These are phyloP conservation scores for Myotis lucifugus DNA, from an alignment of 2,113 vertebrate species.

Conservation along the genomic window DNA sequence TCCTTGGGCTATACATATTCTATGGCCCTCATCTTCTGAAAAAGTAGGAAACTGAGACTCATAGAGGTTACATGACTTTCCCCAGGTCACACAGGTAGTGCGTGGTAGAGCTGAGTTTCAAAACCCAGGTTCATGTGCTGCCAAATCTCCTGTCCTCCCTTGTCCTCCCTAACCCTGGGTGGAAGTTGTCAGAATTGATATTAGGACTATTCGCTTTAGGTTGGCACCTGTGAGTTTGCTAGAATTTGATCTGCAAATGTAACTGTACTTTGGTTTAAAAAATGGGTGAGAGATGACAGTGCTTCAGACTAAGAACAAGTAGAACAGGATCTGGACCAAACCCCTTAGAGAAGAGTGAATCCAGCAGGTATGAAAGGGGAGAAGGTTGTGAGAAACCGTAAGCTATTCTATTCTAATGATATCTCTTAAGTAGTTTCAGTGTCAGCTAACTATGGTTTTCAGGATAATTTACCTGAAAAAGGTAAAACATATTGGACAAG, in stretches of 20 bases:
- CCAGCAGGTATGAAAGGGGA: background rate
- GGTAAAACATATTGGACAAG: background rate
- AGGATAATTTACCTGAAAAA: background rate
- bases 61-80: background rate
- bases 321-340: background rate
- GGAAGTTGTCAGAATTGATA: background rate
- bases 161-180: background rate
- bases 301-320: background rate
- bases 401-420: background rate
- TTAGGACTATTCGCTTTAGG: background rate
- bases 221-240: background rate
- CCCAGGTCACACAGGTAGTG: background rate
- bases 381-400: background rate
- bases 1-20: background rate
- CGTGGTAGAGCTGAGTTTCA: background rate
- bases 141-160: background rate
- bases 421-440: background rate
- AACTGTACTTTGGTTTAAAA: background rate
- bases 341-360: background rate
- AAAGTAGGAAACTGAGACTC: background rate
- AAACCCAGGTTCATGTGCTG: background rate
- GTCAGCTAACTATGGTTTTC: background rate
- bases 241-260: background rate
- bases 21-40: background rate
- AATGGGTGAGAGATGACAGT: background rate